Evolutionary conservation across 2,113 vertebrate genomes (phyloP), one percentile per base, ranked within the genome.

Genomic region (Solea senegalensis): DNA sequence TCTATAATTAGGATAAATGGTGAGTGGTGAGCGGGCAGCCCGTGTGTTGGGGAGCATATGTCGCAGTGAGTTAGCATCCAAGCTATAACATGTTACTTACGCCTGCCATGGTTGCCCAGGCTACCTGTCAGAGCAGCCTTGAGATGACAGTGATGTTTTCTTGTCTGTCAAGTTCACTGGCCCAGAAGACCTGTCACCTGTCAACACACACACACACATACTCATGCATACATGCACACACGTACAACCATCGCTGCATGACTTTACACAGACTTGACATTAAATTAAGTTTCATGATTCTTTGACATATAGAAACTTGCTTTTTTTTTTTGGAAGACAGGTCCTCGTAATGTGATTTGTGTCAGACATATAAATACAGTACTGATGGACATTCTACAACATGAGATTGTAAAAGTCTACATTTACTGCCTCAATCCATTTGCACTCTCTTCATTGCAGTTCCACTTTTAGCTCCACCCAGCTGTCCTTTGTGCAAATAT

Each of bases 171-270:
- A 28, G 82, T 71, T 88, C 85, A 80, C 72, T 83, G 84, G 83
- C 74, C 81, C 86, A 90, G 88, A 90, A 91, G 84, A 87, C 81
- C 76, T 84, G 86, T 88, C 88, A 89, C 84, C 83, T 89, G 87
- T 72, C 84, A 75, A 58, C 56, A 63, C 71, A 67, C 45, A 64
- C 57, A 72, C 57, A 57, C 54, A 56, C 48, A 49, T 27, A 54
- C 26, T 60, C 26, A 60, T 45, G 64, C 34, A 28, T 45, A 68
- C 34, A 28, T 21, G 39, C 13, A 54, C 3, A 45, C 40, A 58
- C 57, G 53, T 53, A 70, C 11, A 4, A 10, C 27, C 43, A 51
- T 9, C 3, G 3, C 34, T 34, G 34, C 34, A 34, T 4, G 34
- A 34, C 34, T 34, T 11, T 10, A 48, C 1, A 48, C 45, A 48